Evolutionary conservation across 2,888 invertebrate genomes (phyloP).

Genomic region (Lasioglossum calceatum): DNA sequence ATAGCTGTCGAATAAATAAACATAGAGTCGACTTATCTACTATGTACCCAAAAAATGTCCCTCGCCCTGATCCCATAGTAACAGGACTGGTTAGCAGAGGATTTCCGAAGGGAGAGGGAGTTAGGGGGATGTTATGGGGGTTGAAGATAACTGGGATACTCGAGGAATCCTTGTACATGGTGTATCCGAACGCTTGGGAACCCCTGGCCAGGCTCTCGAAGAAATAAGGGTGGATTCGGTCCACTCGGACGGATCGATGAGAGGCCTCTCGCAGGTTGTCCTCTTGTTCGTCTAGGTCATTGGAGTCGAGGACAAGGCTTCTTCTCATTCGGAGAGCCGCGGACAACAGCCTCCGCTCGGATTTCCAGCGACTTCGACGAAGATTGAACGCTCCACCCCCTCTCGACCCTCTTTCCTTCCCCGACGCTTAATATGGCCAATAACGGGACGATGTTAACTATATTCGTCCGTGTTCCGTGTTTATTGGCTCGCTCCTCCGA

Average conservation of each 20-base stretch:
- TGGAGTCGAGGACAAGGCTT: conserved; percentile 57
- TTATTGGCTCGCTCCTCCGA: conserved; percentile 17
- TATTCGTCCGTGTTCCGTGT: conserved; percentile 43
- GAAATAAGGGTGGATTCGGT: conserved; percentile 46
- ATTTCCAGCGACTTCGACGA: conserved; percentile 51
- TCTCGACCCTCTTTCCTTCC: conserved; percentile 7
- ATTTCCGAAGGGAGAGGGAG: neutral
- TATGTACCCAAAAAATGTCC: neutral
- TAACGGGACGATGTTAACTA: conserved; percentile 56
- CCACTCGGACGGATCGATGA: conserved; percentile 54
- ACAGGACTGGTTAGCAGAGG: neutral
- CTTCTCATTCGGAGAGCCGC: conserved; percentile 24
- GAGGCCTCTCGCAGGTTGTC: conserved; percentile 34
- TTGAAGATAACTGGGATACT: neutral
- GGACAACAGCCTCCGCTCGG: conserved; percentile 45
- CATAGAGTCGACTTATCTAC: neutral
- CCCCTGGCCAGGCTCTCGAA: conserved; percentile 13
- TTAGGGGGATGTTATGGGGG: neutral
- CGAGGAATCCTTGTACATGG: neutral
- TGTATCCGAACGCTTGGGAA: conserved; percentile 20
- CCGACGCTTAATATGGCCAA: conserved; percentile 34
- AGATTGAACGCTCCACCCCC: conserved; percentile 13
- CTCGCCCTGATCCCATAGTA: neutral
- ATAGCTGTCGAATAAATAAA: neutral
- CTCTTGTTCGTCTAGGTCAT: conserved; percentile 51